A percentile compares a stretch with the other conserved stretches of the same genome.
Conservation (phyloP, 2,888 invertebrate species). For the Odontothrips loti region DNA sequence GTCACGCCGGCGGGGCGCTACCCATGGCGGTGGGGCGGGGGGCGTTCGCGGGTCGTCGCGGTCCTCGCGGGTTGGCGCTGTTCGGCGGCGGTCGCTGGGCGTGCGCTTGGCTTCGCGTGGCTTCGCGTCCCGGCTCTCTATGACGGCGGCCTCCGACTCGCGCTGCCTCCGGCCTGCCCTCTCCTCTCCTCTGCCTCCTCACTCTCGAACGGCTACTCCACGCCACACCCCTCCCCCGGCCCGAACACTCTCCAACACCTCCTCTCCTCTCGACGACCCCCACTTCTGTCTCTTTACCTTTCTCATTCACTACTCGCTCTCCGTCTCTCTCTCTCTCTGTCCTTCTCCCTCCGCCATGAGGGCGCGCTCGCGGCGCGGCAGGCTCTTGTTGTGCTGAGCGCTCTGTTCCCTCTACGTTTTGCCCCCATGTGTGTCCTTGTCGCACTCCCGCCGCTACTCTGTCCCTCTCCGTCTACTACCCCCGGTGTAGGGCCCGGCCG, state of each 20-base stretch:
- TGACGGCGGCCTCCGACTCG: neutral
- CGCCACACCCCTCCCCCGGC: neutral
- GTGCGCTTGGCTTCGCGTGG: constrained; percentile 7
- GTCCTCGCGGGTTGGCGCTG: neutral
- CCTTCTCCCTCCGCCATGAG: neutral
- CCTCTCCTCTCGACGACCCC: constrained; percentile 21
- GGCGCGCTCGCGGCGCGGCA: neutral
- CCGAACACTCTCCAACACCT: constrained; percentile 16
- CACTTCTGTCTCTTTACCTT: constrained; percentile 22
- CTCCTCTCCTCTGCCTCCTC: neutral
- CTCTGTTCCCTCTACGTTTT: neutral
- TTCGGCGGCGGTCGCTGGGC: constrained; percentile 1
- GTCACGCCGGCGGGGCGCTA: neutral
- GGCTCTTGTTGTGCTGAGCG: neutral
- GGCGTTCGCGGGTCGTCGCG: neutral
- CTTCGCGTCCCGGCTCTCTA: neutral
- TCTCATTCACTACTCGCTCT: constrained; percentile 6
- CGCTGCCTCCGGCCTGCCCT: neutral
- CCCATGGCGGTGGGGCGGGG: neutral
- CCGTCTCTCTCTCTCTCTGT: neutral
- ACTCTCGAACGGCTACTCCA: neutral
- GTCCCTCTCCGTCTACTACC: neutral
- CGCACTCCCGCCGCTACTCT: neutral
- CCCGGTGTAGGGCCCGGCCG: neutral
- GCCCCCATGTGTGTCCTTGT: neutral